Base-by-base conservation (phyloP, 2,113 vertebrate species). In the Ochotona curzoniae region DNA sequence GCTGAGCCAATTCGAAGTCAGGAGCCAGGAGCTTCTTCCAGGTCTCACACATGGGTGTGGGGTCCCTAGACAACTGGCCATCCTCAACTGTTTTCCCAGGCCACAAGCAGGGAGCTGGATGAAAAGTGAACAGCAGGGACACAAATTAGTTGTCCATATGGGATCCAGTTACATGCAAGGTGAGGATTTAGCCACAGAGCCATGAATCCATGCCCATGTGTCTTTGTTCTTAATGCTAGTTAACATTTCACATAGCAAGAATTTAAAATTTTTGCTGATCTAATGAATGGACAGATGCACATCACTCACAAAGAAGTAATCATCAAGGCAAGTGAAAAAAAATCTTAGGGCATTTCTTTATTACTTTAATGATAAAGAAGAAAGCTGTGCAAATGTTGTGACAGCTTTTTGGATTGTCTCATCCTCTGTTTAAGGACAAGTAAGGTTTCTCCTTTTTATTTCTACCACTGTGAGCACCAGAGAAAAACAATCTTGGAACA, bases 401-500 rank as follows among this genome's bases (percentile, higher is more conserved):
- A 83, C 26, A 70, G 35, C 60, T 5, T 92, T 85, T 83, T 90
- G 25, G 44, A 64, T 44, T 94, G 88, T 84, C 32, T 66, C 66
- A 57, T 66, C 88, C 17, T 94, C 44, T 81, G 76, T 89, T 83
- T 75, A 74, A 93, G 38, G 35, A 30, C 60, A 89, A 63, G 17
- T 49, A 66, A 81, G 82, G 28, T 66, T 87, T 80, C 35, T 44
- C 12, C 30, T 81, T 88, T 73, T 38, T 93, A 26, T 80, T 86
- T 78, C 73, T 64, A 90, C 74, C 17, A 84, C 51, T n/a, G 18
- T 85, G n/a, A 89, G 47, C 17, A 79, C 47, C 32, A 79, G 54
- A 84, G 44, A 74, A 91, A 95, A 95, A 67, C 21, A 87, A 88
- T 66, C 80, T 70, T 76, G 23, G 54, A 88, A 92, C 28, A 76